phyloP scores from a whole-genome alignment of 2,888 invertebrate genomes.

The Carabus problematicus region DNA sequence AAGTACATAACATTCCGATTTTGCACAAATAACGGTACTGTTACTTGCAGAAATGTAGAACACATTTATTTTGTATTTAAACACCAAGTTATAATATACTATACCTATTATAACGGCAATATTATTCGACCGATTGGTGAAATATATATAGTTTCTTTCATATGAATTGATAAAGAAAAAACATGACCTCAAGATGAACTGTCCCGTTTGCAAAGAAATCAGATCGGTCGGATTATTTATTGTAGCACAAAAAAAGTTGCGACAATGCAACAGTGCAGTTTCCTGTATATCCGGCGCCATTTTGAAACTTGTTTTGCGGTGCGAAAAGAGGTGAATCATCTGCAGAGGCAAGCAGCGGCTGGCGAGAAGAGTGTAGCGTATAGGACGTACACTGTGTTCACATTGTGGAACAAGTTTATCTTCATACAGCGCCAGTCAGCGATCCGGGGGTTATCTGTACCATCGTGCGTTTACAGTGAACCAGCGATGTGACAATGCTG shows the following conservation, averaged over 20 bases:
- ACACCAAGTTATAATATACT: no score
- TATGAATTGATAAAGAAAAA: no score
- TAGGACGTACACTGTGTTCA: conserved; percentile 18
- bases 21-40: no score
- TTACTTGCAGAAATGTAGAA: no score
- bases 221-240: not conserved
- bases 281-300: conserved; percentile 14
- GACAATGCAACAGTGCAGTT: not conserved
- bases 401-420: conserved; percentile 24
- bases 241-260: not conserved
- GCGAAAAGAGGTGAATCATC: conserved; percentile 6
- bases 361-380: conserved; percentile 4
- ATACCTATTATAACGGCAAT: no score
- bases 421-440: conserved; percentile 10
- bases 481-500: not conserved
- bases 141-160: no score
- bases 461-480: conserved; percentile 19
- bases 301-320: not conserved
- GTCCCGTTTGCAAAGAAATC: no score
- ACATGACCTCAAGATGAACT: no score
- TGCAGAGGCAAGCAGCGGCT: not conserved
- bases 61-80: no score
- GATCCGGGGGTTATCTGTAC: conserved; percentile 19
- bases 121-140: no score
- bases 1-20: no score